Percentiles rank a stretch among this genome's conserved stretches.
Conservation (phyloP, 2,888 invertebrate species). For the Nipponacmea schrenckii region DNA sequence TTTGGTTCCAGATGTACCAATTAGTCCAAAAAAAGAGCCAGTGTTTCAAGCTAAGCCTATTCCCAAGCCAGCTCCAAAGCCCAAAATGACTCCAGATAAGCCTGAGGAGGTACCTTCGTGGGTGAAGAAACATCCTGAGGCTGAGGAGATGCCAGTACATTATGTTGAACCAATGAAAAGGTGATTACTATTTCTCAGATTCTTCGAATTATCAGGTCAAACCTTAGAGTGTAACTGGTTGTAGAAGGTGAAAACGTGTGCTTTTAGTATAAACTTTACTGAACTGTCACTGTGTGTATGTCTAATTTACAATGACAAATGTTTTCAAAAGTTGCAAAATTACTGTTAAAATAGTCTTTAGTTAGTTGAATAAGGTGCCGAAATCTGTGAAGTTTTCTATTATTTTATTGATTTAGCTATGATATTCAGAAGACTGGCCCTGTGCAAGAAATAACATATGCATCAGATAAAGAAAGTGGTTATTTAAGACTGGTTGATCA, state of each 20-base stretch:
- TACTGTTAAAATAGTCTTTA: too few species aligned
- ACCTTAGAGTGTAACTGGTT: too few species aligned
- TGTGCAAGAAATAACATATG: conserved; percentile 60
- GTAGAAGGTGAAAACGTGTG: too few species aligned
- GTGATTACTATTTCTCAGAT: not conserved
- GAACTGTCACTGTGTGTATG: too few species aligned
- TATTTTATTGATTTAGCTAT: conserved; percentile 30
- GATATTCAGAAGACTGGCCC: conserved; percentile 59
- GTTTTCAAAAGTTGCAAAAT: too few species aligned
- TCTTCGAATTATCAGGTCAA: not conserved
- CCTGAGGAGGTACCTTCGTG: not conserved
- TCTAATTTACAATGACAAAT: too few species aligned
- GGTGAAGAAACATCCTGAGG: not conserved
- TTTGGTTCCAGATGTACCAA: not conserved
- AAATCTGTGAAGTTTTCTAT: too few species aligned
- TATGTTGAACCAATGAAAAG: conserved; percentile 1
- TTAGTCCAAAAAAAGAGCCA: not conserved
- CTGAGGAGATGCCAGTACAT: not conserved
- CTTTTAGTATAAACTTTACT: too few species aligned
- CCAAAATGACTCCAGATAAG: not conserved
- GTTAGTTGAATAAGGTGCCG: too few species aligned
- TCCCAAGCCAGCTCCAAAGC: not conserved
- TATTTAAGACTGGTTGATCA: conserved; percentile 48
- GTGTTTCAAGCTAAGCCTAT: not conserved
- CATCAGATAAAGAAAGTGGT: conserved; percentile 56